phyloP scores from a whole-genome alignment of 2,888 invertebrate genomes.

The Strigamia crassipes region DNA sequence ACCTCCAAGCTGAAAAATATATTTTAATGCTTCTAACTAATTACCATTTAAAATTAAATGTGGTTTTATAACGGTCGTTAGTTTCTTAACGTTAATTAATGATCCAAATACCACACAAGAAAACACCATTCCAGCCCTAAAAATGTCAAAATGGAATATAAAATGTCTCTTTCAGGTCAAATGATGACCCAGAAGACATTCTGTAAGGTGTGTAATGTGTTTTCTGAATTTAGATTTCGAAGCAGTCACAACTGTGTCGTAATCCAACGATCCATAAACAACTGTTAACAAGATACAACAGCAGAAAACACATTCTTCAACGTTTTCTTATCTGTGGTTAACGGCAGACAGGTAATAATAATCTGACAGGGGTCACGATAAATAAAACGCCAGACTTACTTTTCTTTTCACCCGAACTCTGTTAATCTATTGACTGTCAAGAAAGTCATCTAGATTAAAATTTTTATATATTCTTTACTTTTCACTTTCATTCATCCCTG shows the following conservation, averaged over 20 bases:
- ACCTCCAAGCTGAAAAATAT: not conserved
- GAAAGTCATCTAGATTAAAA: not conserved
- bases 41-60: not conserved
- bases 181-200: slow-evolving; percentile 32
- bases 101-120: not conserved
- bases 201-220: not conserved
- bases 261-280: slow-evolving; percentile 31
- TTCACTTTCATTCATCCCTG: slow-evolving; percentile 9
- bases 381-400: no score
- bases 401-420: no score
- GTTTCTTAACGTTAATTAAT: not conserved
- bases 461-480: not conserved
- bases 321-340: not conserved
- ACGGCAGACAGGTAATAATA: not conserved
- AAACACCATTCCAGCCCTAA: slow-evolving; percentile 4
- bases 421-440: not conserved
- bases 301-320: not conserved
- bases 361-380: not conserved
- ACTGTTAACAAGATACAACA: not conserved
- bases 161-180: slow-evolving; percentile 4
- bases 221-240: slow-evolving; percentile 2
- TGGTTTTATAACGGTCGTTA: not conserved
- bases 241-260: not conserved
- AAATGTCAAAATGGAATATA: not conserved
- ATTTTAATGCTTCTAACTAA: no score